These are phyloP conservation scores for Lepus europaeus DNA, from an alignment of 2,113 vertebrate species.

Conservation along the genomic window DNA sequence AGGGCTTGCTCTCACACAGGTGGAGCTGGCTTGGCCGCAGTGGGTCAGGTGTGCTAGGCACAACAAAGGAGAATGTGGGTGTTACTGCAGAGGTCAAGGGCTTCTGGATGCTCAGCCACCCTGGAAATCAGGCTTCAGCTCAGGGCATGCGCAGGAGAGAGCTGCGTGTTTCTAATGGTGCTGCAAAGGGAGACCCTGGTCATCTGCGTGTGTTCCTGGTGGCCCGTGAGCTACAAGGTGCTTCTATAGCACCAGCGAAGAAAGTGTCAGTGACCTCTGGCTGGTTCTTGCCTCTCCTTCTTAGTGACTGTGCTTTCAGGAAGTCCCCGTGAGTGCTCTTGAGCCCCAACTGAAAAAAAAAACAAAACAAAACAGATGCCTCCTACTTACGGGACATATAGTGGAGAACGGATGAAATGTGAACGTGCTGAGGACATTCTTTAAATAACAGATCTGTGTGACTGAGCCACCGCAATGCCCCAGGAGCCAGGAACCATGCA, in stretches of 20 bases:
- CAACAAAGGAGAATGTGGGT: not conserved
- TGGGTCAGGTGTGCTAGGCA: not conserved
- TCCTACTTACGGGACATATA: not conserved
- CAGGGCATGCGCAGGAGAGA: not conserved
- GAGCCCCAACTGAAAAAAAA: not conserved
- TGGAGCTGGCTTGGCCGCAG: not conserved
- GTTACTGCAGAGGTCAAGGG: slow-evolving; percentile 9
- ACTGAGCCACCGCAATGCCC: not conserved
- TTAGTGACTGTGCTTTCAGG: not conserved
- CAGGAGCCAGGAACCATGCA: not conserved
- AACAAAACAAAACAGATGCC: not conserved
- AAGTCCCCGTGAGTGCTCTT: not conserved
- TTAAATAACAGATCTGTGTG: not conserved
- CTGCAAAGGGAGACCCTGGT: not conserved
- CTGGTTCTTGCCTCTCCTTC: not conserved
- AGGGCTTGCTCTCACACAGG: not conserved
- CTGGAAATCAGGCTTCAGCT: not conserved
- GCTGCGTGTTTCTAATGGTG: not conserved
- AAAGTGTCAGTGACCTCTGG: not conserved
- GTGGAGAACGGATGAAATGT: not conserved
- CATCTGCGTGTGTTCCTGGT: not conserved
- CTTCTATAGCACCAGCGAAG: not conserved
- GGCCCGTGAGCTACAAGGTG: not conserved
- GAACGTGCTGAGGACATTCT: not conserved
- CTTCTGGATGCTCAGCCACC: not conserved